Evolutionary conservation across 2,797 vertebrate genomes (phyloP), one percentile per base, ranked within the genome.

Genomic region (Sebastolobus altivelis): DNA sequence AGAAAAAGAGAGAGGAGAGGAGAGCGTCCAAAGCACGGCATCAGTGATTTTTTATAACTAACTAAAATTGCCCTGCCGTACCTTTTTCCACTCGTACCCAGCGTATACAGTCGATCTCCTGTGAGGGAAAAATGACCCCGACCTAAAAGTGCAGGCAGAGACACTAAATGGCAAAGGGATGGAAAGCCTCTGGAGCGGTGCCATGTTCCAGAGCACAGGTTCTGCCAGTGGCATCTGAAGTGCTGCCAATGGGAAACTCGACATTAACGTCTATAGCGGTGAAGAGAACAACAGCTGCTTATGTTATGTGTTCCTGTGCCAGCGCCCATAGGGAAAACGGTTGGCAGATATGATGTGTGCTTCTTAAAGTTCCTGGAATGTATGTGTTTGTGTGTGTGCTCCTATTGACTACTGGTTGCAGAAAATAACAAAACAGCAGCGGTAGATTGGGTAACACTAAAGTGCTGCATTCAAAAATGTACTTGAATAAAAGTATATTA

Each of bases 201-300:
- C 88, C 92, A 89, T n/a, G 78, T 59, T 60, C 66, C 66, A 33
- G 68, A 76, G 70, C 82, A 20, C 81, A 77, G 73, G 67, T 84
- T 86, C 76, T 81, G 87, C 87, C 86, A 60, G 22, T 82, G 83
- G 83, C 82, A 89, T 87, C 77, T 87, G 87, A 91, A 88, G 84
- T 75, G 61, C 81, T 91, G 89, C 90, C 92, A 92, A 61, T 70
- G 77, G 73, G 79, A 91, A 90, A 80, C 80, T 81, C 61, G 14
- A 68, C 85, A 83, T 91, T 85, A 88, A 76, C 74, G 62, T 87
- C 75, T 68, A 85, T 16, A 74, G 79, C 2, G 38, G 70, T 38
- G 82, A 75, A 87, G 79, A 83, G 82, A 90, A 87, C 91, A 90
- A 83, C 93, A 89, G 87, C 87, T 92, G 93, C 85, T 82, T 72